Conservation (phyloP, 2,888 invertebrate species). For the Perdita meconis region DNA sequence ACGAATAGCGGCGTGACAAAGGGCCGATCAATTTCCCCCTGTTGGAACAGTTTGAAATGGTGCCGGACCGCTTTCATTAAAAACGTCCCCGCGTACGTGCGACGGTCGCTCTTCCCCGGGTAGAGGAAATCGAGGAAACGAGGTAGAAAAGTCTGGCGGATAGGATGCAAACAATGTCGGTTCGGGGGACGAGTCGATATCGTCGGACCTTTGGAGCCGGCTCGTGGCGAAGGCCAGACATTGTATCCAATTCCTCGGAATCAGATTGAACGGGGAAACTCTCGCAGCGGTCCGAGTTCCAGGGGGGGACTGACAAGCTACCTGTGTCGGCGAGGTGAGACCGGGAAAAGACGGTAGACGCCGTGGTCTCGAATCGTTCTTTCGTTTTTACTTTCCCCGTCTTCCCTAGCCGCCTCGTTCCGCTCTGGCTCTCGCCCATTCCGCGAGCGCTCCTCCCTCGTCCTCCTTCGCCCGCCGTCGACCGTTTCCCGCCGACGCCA, state of each 20-base stretch:
- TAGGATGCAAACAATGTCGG: conserved; percentile 53
- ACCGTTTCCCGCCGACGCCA: conserved; percentile 25
- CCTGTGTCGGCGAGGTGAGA: conserved; percentile 48
- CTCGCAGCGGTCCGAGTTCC: conserved; percentile 31
- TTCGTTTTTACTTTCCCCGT: conserved; percentile 15
- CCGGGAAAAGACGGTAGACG: conserved; percentile 49
- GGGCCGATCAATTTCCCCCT: conserved; percentile 43
- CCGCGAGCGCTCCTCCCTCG: background rate
- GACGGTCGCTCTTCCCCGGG: conserved; percentile 1
- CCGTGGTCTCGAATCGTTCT: conserved; percentile 31
- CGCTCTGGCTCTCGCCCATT: background rate
- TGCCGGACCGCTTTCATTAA: conserved; percentile 23
- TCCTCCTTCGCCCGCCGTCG: background rate
- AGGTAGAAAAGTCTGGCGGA: conserved; percentile 21
- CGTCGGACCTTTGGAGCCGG: conserved; percentile 43
- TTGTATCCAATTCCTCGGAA: conserved; percentile 62
- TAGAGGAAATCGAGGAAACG: conserved; percentile 15
- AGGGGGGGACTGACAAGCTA: conserved; percentile 37
- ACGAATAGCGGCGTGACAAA: background rate
- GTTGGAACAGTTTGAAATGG: conserved; percentile 28
- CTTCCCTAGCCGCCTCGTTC: background rate
- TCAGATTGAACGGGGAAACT: conserved; percentile 59
- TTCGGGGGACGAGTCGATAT: conserved; percentile 49
- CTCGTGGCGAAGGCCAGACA: conserved; percentile 47
- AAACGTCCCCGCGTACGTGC: too few relatives aligned